Evolutionary conservation across 2,888 invertebrate genomes (phyloP).

Genomic region (Pyrocoelia pectoralis): DNA sequence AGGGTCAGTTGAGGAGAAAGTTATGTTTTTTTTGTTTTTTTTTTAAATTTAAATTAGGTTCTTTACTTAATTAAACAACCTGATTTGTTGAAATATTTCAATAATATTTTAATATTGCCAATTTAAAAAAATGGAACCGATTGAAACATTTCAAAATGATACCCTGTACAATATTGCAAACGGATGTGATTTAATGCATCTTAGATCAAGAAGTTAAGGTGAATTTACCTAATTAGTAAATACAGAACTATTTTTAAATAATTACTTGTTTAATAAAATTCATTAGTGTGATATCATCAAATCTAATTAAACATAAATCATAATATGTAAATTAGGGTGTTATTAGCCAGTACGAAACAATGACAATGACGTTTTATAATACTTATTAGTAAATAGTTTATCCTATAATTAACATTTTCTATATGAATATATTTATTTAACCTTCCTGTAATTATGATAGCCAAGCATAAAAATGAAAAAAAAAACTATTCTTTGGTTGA

Average conservation of each 20-base stretch:
- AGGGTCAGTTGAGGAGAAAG: too few relatives aligned
- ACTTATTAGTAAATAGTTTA: not conserved
- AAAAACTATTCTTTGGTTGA: too few relatives aligned
- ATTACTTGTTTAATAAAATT: not conserved
- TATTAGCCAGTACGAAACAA: not conserved
- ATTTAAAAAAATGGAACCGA: too few relatives aligned
- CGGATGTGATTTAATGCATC: too few relatives aligned
- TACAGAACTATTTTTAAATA: not conserved
- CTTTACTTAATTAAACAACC: too few relatives aligned
- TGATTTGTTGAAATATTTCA: too few relatives aligned
- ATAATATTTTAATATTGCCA: too few relatives aligned
- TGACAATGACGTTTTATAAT: not conserved
- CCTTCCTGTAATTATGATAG: not conserved
- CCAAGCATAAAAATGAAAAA: not conserved
- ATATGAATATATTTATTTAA: not conserved
- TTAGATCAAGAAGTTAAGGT: too few relatives aligned
- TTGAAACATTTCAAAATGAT: too few relatives aligned
- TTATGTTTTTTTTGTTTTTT: too few relatives aligned
- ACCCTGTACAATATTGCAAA: too few relatives aligned
- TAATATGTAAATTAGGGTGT: not conserved
- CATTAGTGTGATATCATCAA: not conserved
- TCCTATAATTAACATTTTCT: not conserved
- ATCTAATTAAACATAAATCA: not conserved
- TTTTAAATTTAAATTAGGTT: too few relatives aligned
- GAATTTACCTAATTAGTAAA: not conserved